These are phyloP conservation scores for Drosophila longiperda DNA, from an alignment of 2,888 invertebrate genomes.

Conservation along the genomic window DNA sequence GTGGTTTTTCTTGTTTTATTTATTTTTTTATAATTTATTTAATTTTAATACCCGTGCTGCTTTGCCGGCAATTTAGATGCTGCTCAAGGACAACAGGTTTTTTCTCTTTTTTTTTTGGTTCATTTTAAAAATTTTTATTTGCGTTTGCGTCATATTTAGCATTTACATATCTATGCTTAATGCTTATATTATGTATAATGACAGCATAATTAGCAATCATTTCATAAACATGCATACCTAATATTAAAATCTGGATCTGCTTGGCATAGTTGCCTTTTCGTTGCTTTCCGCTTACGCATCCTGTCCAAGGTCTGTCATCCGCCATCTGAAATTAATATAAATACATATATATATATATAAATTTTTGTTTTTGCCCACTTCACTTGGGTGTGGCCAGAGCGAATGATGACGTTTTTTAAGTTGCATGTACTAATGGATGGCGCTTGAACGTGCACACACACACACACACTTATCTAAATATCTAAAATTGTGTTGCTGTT, in stretches of 20 bases:
- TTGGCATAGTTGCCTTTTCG: constrained; percentile 25
- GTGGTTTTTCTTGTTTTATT: constrained; percentile 21
- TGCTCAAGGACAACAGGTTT: constrained; percentile 72
- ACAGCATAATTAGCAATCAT: background rate
- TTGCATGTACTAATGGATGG: constrained; percentile 16
- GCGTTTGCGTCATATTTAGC: constrained; percentile 65
- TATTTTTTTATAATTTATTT: constrained; percentile 3
- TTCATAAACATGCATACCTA: background rate
- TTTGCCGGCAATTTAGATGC: constrained; percentile 61
- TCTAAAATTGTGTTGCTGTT: constrained; percentile 16
- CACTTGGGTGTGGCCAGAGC: constrained; percentile 4
- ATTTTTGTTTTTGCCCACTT: background rate
- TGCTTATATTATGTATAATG: constrained; percentile 37
- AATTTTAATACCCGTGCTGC: constrained; percentile 46
- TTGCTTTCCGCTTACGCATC: constrained; percentile 8
- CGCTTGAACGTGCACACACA: constrained; percentile 10
- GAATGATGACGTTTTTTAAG: constrained; percentile 33
- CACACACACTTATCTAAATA: background rate
- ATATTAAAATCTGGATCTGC: constrained; percentile 4
- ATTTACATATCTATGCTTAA: constrained; percentile 47
- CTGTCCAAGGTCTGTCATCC: constrained; percentile 25
- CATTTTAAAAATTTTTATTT: constrained; percentile 13
- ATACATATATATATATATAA: background rate
- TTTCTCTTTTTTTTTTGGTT: constrained; percentile 10
- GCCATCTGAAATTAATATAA: constrained; percentile 11